Evolutionary conservation across 1,140 invertebrate species (phyloP).

Genomic region (Sycobia sp.): DNA sequence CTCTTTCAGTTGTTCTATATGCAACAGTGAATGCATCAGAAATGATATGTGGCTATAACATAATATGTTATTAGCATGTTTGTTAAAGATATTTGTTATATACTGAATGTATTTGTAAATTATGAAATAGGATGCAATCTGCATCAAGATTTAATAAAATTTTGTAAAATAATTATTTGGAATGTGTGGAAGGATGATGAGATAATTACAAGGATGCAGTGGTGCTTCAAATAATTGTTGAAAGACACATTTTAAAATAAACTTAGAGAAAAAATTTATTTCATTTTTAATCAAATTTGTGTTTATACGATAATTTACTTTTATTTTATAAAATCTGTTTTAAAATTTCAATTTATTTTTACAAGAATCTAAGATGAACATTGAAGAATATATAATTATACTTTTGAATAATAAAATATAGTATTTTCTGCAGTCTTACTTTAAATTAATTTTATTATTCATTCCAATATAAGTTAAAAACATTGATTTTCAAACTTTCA

Average conservation of each 20-base stretch:
- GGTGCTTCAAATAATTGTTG: conserved; percentile 31
- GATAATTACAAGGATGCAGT: conserved; percentile 22
- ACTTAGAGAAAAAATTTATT: too few relatives aligned
- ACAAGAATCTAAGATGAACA: too few relatives aligned
- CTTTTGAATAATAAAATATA: too few relatives aligned
- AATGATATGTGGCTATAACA: conserved; percentile 1
- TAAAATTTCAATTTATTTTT: too few relatives aligned
- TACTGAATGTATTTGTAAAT: conserved; percentile 19
- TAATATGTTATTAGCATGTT: conserved; percentile 17
- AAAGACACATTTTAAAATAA: conserved; percentile 5
- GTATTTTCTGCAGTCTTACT: too few relatives aligned
- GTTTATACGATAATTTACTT: too few relatives aligned
- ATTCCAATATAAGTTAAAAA: too few relatives aligned
- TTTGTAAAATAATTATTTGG: conserved; percentile 32
- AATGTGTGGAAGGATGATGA: conserved; percentile 20
- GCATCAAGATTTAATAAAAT: conserved; percentile 24
- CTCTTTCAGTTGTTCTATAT: conserved; percentile 13
- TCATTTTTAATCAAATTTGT: too few relatives aligned
- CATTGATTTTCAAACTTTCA: too few relatives aligned
- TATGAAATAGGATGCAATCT: conserved; percentile 17
- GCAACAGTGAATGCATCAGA: background rate
- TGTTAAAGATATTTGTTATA: conserved; percentile 28
- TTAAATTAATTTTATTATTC: too few relatives aligned
- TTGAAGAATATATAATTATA: too few relatives aligned
- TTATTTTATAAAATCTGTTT: too few relatives aligned